Base-by-base conservation (phyloP, 2,113 vertebrate genomes). In the Clarias magur region DNA sequence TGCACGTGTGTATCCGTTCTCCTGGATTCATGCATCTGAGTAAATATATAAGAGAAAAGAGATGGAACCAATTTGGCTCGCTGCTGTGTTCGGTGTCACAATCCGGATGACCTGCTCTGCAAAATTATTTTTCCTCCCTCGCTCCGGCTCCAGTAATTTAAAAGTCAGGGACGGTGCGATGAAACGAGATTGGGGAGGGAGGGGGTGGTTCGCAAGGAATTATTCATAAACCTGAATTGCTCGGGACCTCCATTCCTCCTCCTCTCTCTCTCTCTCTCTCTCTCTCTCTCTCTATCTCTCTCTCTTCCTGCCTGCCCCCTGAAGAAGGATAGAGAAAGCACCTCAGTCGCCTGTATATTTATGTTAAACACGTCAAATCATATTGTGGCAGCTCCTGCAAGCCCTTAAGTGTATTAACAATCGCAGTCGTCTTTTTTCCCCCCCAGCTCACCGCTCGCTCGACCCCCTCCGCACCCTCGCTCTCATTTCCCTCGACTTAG, bases 351-450 rank as follows among this genome's bases (percentile, higher is more conserved):
- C 87, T 67, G 95, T 95, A 95, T 93, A 95, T 95, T 96, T 95
- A 96, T 95, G 96, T 95, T 96, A 96, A 96, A 97, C 94, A 96
- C 93, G 94, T 96, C 94, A 95, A 94, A 96, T 93, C 94, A 92
- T 90, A 96, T 92, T 95, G 94, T 94, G 95, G 94, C 95, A 95
- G 93, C 92, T 94, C 94, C 94, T 93, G 93, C 93, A 91, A 93
- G 93, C 94, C 91, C 93, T 90, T 88, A 89, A 87, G 88, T 90
- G 86, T 88, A 93, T 93, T 91, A 93, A 91, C 88, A 90, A 87
- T 89, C 79, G 67, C 72, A 34, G 65, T 90, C 78, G 79, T 93
- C 85, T 87, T 92, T 94, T 91, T 65, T 67, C 82, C n/a, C 38
- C 76, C 89, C 13, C 21, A 82, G 72, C 75, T 72, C 84, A 72